A percentile compares a stretch with the other conserved stretches of the same genome.
Evolutionary conservation across 2,888 invertebrate species (phyloP).

Genomic region (Crepidodera aurea): DNA sequence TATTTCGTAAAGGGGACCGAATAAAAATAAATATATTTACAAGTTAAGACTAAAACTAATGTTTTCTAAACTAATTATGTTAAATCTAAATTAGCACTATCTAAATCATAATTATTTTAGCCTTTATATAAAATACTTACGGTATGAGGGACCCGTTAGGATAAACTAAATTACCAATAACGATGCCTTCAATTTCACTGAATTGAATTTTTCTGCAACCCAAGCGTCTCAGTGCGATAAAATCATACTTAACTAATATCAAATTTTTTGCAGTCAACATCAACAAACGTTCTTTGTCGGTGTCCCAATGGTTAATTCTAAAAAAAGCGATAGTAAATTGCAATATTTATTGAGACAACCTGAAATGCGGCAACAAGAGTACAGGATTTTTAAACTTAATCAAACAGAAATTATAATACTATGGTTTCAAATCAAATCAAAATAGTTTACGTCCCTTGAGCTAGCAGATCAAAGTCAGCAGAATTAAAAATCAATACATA

Average conservation of each 20-base stretch:
- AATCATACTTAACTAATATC: conserved; percentile 83
- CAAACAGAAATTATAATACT: too few species aligned
- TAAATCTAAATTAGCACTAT: background rate
- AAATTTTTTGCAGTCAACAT: conserved; percentile 77
- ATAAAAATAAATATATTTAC: background rate
- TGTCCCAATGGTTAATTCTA: conserved; percentile 88
- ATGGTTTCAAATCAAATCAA: too few species aligned
- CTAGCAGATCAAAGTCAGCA: too few species aligned
- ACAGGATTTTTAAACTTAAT: too few species aligned
- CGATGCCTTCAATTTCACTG: conserved; percentile 74
- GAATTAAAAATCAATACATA: too few species aligned
- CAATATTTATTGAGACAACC: background rate
- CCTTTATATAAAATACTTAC: conserved; percentile 67
- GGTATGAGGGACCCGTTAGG: conserved; percentile 82
- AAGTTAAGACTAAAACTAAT: background rate
- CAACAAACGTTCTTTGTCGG: conserved; percentile 82
- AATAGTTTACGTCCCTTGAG: too few species aligned
- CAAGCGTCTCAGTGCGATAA: conserved; percentile 79
- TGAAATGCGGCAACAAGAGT: background rate
- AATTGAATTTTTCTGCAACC: conserved; percentile 76
- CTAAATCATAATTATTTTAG: background rate
- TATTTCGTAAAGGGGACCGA: background rate
- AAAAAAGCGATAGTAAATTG: conserved; percentile 51
- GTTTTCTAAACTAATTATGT: background rate
- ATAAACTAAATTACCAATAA: conserved; percentile 81